A percentile compares a stretch with the other conserved stretches of the same genome.
Conservation (phyloP, 37 sponge, comb jelly and placozoan species). For the Tethya wilhelma region DNA sequence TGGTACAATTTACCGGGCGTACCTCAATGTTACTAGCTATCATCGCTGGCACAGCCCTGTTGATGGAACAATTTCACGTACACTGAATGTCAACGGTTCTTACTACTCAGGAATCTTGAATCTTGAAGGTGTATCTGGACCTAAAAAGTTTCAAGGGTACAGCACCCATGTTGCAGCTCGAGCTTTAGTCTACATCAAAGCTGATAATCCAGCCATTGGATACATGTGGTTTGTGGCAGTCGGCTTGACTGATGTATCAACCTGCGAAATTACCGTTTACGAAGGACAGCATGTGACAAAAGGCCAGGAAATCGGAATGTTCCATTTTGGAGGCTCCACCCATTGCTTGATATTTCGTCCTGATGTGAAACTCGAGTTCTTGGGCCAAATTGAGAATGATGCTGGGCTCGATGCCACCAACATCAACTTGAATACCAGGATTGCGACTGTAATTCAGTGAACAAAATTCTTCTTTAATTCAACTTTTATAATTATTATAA, state of each 20-base stretch:
- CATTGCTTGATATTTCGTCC: conserved; percentile 38
- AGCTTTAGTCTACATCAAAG: conserved; percentile 23
- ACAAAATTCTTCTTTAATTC: neutral
- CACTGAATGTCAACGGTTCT: conserved; percentile 14
- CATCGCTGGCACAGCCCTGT: conserved; percentile 58
- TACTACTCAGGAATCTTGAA: no score
- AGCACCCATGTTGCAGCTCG: conserved; percentile 23
- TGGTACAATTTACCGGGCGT: conserved; percentile 44
- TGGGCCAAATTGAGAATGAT: neutral
- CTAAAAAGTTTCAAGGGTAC: conserved; percentile 27
- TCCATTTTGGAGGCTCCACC: conserved; percentile 45
- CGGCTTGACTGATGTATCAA: conserved; percentile 46
- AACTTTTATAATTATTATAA: neutral
- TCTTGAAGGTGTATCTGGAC: neutral
- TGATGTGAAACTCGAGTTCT: conserved; percentile 32
- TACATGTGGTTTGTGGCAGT: conserved; percentile 41
- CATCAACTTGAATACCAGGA: conserved; percentile 17
- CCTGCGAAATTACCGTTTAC: conserved; percentile 24
- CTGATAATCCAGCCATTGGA: conserved; percentile 21
- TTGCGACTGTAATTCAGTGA: conserved; percentile 6
- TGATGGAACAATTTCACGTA: conserved; percentile 20
- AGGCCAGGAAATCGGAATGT: conserved; percentile 40
- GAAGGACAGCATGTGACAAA: conserved; percentile 20
- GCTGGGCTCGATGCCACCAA: neutral
- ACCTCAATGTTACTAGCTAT: conserved; percentile 41